Evolutionary conservation across 2,113 vertebrate species (phyloP).

Genomic region (Emydocephalus ijimae): DNA sequence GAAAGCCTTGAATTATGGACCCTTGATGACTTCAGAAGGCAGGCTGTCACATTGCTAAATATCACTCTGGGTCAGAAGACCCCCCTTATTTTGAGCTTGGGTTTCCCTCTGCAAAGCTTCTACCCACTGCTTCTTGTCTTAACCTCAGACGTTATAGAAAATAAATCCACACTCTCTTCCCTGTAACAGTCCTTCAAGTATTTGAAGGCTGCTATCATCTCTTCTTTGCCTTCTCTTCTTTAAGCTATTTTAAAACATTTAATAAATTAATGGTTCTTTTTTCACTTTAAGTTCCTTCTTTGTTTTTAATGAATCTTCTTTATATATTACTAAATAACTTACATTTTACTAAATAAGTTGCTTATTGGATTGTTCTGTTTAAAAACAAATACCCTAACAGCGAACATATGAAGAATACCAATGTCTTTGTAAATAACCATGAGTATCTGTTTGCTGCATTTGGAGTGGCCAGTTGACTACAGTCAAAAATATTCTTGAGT

Average conservation of each 20-base stretch:
- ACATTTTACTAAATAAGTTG: not conserved
- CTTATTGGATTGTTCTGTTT: not conserved
- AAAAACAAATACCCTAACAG: not conserved
- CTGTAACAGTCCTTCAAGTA: not conserved
- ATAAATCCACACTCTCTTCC: not conserved
- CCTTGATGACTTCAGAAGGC: not conserved
- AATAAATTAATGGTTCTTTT: not conserved
- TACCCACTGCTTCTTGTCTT: not conserved
- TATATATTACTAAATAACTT: not conserved
- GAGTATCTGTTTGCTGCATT: not conserved
- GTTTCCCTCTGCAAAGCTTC: not conserved
- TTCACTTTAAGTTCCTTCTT: not conserved
- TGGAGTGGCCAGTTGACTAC: not conserved
- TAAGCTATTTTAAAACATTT: not conserved
- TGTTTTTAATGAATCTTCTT: not conserved
- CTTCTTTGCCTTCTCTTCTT: not conserved
- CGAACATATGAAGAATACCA: not conserved
- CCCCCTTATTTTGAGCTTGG: not conserved
- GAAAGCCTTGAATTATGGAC: not conserved
- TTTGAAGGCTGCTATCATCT: not conserved
- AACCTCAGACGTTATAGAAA: not conserved
- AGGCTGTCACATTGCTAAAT: not conserved
- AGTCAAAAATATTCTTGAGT: not conserved
- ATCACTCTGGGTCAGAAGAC: not conserved
- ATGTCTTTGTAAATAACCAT: not conserved